Base-by-base conservation (phyloP, 2,113 vertebrate genomes). In the Odocoileus virginianus region DNA sequence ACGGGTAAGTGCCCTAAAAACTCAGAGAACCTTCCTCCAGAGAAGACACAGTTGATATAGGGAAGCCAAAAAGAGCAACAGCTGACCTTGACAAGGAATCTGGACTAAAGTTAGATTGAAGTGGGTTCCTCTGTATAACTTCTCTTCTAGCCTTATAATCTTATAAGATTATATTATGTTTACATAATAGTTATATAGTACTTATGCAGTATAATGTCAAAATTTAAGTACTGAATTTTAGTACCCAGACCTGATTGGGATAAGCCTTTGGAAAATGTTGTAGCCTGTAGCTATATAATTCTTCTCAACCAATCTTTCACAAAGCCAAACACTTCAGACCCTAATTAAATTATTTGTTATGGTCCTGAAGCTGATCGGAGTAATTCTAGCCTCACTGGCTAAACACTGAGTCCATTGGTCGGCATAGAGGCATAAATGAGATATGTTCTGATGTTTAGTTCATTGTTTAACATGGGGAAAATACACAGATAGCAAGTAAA, bases 261-360 rank as follows among this genome's bases (percentile, higher is more conserved):
- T 82, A 67, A 94, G 11, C 16, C 64, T 91, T 95, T 85, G 81
- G 57, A 82, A 85, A 89, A 67, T 67, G 86, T 45, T 89, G 61
- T 76, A 83, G 40, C 25, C 8, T 71, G 6, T 28, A 92, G 19
- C 50, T 88, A 74, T 57, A 43, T 55, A 96, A 83, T 92, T 92
- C 36, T 81, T 33, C 19, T 79, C 74, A 94, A 40, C 60, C 30
- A 78, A 50, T 90, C 21, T 87, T 94, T 84, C 50, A 45, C 47
- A 96, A 87, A 87, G 33, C 27, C 36, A 91, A 84, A 79, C 89
- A 43, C 11, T 47, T 89, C 28, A 95, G 7, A 12, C 40, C 33
- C 50, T 84, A 94, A 92, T 97, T 89, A 91, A 86, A 81, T 85
- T 60, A 94, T 90, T 88, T 74, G 74, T 61, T 83, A 58, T 71